These are phyloP conservation scores for Scaptomyza hsui DNA, from an alignment of 1,140 invertebrate species.

Conservation along the genomic window DNA sequence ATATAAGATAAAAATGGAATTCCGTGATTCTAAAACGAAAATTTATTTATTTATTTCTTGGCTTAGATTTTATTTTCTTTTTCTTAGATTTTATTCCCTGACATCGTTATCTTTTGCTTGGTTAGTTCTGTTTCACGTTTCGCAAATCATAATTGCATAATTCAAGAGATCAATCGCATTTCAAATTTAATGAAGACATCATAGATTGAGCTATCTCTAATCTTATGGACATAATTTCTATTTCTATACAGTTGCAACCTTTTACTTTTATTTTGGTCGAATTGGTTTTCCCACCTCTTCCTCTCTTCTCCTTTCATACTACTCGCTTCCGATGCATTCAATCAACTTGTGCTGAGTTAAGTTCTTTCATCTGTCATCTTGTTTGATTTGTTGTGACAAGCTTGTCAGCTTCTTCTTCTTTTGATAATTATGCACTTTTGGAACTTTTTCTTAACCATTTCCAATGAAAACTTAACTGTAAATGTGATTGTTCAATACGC, in stretches of 20 bases:
- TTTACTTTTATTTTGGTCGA: slow-evolving; percentile 54
- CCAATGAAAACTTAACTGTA: slow-evolving; percentile 15
- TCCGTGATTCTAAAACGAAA: too few relatives aligned
- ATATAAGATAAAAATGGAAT: too few relatives aligned
- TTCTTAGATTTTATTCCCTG: too few relatives aligned
- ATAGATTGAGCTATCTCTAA: background rate
- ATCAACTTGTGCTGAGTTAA: slow-evolving; percentile 45
- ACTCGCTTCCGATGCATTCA: slow-evolving; percentile 9
- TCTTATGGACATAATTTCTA: background rate
- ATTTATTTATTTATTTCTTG: too few relatives aligned
- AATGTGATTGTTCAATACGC: slow-evolving; percentile 29
- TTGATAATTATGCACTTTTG: slow-evolving; percentile 58
- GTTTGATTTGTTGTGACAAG: slow-evolving; percentile 27
- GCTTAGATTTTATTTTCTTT: too few relatives aligned
- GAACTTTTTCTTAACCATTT: background rate
- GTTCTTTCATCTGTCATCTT: slow-evolving; percentile 26
- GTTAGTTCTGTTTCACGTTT: background rate
- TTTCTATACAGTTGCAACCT: slow-evolving; percentile 11
- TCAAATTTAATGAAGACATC: background rate
- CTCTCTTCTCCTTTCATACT: background rate
- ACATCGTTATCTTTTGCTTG: too few relatives aligned
- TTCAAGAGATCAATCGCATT: background rate
- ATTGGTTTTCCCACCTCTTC: too few relatives aligned
- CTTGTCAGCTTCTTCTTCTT: slow-evolving; percentile 24
- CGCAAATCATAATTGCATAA: background rate